phyloP scores from a whole-genome alignment of 2,113 vertebrate genomes.

The Atractosteus spatula region DNA sequence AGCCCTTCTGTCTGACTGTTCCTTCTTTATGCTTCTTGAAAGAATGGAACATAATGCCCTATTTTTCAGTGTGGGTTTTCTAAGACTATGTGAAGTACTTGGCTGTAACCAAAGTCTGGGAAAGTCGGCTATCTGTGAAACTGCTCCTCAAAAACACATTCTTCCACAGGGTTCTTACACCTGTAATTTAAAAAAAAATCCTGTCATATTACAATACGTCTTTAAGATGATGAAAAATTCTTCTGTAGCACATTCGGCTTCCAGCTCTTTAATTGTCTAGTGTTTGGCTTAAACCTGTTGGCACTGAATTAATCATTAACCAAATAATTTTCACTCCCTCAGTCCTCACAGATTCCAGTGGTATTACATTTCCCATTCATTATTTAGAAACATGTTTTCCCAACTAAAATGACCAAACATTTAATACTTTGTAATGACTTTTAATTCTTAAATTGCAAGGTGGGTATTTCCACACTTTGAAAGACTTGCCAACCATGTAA shows the following conservation, averaged over 20 bases:
- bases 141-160: slow-evolving; percentile 20
- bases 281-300: slow-evolving; percentile 5
- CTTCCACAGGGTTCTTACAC: slow-evolving; percentile 21
- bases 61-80: slow-evolving; percentile 35
- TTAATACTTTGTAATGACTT: slow-evolving; percentile 5
- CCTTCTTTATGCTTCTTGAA: slow-evolving; percentile 34
- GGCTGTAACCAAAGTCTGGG: slow-evolving; percentile 40
- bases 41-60: slow-evolving; percentile 38
- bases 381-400: slow-evolving; percentile 16
- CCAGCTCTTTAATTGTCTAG: slow-evolving; percentile 37
- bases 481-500: slow-evolving; percentile 6
- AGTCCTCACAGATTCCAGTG: neutral
- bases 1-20: slow-evolving; percentile 37
- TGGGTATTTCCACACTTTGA: slow-evolving; percentile 13
- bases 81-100: slow-evolving; percentile 30
- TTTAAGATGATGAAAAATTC: slow-evolving; percentile 4
- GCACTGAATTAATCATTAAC: slow-evolving; percentile 12
- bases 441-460: slow-evolving; percentile 1
- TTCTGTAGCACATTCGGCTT: slow-evolving; percentile 2
- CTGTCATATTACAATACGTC: slow-evolving; percentile 14
- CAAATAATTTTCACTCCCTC: neutral
- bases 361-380: slow-evolving; percentile 18
- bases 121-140: slow-evolving; percentile 25
- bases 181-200: slow-evolving; percentile 21
- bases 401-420: slow-evolving; percentile 4